Evolutionary conservation across 2,888 invertebrate genomes (phyloP).

Genomic region (Sesamia inferens): DNA sequence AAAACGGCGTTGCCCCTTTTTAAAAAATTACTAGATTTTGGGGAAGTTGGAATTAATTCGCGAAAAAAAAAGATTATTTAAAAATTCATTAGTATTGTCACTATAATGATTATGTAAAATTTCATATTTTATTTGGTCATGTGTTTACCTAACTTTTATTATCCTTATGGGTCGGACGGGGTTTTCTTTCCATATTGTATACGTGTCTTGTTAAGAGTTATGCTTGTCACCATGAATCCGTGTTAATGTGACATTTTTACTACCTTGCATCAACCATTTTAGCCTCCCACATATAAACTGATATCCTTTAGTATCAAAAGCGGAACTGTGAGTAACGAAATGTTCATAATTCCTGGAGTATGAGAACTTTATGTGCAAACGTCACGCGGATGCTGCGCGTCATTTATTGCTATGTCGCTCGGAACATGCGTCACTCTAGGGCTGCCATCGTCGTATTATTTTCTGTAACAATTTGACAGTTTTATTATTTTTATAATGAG

Average conservation of each 20-base stretch:
- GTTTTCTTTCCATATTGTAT: too few relatives aligned
- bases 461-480: slow-evolving; percentile 12
- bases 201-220: background rate
- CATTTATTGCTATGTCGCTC: slow-evolving; percentile 60
- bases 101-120: too few relatives aligned
- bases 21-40: too few relatives aligned
- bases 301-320: slow-evolving; percentile 13
- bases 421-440: slow-evolving; percentile 49
- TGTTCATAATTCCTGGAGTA: slow-evolving; percentile 46
- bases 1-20: too few relatives aligned
- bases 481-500: background rate
- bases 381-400: slow-evolving; percentile 51
- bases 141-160: too few relatives aligned
- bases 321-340: slow-evolving; percentile 26
- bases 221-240: background rate
- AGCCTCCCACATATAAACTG: slow-evolving; percentile 17
- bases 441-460: slow-evolving; percentile 28
- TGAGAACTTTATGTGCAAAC: slow-evolving; percentile 46
- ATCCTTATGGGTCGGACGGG: too few relatives aligned
- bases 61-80: too few relatives aligned
- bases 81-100: too few relatives aligned
- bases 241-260: background rate
- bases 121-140: too few relatives aligned
- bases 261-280: background rate
- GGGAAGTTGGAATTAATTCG: too few relatives aligned